Evolutionary conservation across 1,140 invertebrate species (phyloP).

Genomic region (Aphidius gifuensis): DNA sequence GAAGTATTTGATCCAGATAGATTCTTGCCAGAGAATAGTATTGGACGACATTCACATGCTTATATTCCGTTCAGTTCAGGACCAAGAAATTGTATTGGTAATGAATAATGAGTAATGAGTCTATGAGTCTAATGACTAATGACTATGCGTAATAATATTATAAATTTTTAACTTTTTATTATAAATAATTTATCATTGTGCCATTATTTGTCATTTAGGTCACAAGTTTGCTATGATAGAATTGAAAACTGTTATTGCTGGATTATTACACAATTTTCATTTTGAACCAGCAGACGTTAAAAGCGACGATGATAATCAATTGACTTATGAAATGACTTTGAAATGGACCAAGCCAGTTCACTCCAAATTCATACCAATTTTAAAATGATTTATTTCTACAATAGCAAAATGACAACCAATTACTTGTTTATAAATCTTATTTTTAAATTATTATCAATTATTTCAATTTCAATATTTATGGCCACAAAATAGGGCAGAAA

Average conservation of each 20-base stretch:
- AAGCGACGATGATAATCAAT: slow-evolving; percentile 25
- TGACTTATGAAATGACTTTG: slow-evolving; percentile 38
- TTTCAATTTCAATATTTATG: too few relatives aligned
- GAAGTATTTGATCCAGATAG: slow-evolving; percentile 27
- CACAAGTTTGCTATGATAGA: slow-evolving; percentile 80
- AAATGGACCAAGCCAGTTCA: slow-evolving; percentile 30
- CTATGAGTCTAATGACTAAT: too few relatives aligned
- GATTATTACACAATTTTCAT: slow-evolving; percentile 65
- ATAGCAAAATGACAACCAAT: too few relatives aligned
- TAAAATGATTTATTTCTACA: too few relatives aligned
- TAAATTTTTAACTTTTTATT: not conserved
- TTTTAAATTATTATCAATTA: too few relatives aligned
- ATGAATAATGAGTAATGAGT: slow-evolving; percentile 14
- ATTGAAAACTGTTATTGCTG: slow-evolving; percentile 67
- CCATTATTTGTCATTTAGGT: slow-evolving; percentile 47
- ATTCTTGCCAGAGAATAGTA: slow-evolving; percentile 62
- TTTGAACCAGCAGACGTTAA: slow-evolving; percentile 43
- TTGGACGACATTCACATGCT: slow-evolving; percentile 50
- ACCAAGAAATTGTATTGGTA: slow-evolving; percentile 70
- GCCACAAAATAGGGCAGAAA: too few relatives aligned
- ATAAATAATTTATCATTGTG: not conserved
- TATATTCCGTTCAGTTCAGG: slow-evolving; percentile 73
- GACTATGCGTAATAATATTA: not conserved
- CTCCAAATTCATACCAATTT: slow-evolving; percentile 36
- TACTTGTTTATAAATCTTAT: too few relatives aligned